Conservation (phyloP, 2,797 vertebrate species). For the Propithecus perrieri region DNA sequence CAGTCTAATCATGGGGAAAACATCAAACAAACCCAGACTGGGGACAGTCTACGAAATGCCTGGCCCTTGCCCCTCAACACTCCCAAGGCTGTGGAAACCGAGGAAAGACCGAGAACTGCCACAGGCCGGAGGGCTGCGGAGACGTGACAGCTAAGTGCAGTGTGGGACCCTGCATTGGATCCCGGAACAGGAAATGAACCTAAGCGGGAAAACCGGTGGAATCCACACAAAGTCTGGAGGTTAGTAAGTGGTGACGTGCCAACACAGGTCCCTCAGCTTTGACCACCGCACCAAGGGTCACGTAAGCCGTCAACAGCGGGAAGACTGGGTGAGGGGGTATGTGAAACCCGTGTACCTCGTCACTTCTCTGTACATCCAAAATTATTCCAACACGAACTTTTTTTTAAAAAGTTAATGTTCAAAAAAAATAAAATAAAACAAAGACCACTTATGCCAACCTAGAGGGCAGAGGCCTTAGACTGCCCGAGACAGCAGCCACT, state of each 20-base stretch:
- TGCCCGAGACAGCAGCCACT: background rate
- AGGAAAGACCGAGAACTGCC: background rate
- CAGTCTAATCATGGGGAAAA: background rate
- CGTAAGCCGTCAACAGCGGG: fast-evolving
- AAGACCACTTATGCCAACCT: background rate
- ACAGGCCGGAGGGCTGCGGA: fast-evolving
- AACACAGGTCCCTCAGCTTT: fast-evolving
- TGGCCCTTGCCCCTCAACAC: background rate
- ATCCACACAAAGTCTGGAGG: background rate
- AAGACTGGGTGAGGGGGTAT: fast-evolving
- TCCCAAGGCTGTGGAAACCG: background rate
- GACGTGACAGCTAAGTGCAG: background rate
- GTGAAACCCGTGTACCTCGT: background rate
- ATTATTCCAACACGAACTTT: background rate
- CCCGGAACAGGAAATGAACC: background rate
- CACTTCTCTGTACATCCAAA: background rate
- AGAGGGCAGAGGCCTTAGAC: background rate
- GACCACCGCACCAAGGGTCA: fast-evolving
- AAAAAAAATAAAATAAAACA: background rate
- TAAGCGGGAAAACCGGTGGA: background rate
- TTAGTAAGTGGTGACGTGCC: fast-evolving
- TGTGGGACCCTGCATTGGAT: background rate
- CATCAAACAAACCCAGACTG: background rate
- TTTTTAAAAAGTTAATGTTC: background rate
- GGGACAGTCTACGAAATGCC: background rate